Evolutionary conservation across 2,113 vertebrate genomes (phyloP), one percentile per base, ranked within the genome.

Genomic region (Saimiri boliviensis): DNA sequence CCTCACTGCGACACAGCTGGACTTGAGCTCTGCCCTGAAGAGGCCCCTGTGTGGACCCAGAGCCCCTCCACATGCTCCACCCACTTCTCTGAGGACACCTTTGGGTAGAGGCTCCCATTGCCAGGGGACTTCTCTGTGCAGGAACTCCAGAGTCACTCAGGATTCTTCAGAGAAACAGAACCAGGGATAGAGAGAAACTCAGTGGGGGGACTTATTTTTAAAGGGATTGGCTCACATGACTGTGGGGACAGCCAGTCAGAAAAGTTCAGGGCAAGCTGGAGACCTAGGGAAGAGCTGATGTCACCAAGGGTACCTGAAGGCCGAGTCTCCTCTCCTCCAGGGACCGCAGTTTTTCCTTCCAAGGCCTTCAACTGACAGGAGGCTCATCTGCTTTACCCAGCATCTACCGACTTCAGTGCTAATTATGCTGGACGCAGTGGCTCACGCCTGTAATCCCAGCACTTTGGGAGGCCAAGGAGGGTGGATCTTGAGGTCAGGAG

Each of bases 221-320:
- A 63, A 25, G 20, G 6, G 19, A 35, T 12, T 35, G 49, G 12
- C 49, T 71, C 21, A 32, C 8, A 14, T 0, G 2, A 2, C 0
- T 47, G 11, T 23, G 30, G 37, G 13, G 30, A 14, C 7, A 49
- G 27, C 13, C 17, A 27, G 63, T 42, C 37, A 17, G 63, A 47
- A 17, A 77, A 7, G 37, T 12, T 20, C 25, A 1, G 12, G 5
- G 16, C 27, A 19, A 27, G 27, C 74, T 19, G 14, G 42, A 76
- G 74, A 45, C 4, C 23, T 42, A 8, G 12, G 23, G 27, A 19
- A 32, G 14, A 47, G 14, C 27, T 30, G 32, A n/a, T 19, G 32
- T 19, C 32, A n/a, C 35, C 60, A 68, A 68, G 16, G 66, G 6
- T 16, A 19, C 45, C 71, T 74, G 71, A 30, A 32, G 42, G 42